phyloP scores from a whole-genome alignment of 2,113 vertebrate species.

The Pandion haliaetus region DNA sequence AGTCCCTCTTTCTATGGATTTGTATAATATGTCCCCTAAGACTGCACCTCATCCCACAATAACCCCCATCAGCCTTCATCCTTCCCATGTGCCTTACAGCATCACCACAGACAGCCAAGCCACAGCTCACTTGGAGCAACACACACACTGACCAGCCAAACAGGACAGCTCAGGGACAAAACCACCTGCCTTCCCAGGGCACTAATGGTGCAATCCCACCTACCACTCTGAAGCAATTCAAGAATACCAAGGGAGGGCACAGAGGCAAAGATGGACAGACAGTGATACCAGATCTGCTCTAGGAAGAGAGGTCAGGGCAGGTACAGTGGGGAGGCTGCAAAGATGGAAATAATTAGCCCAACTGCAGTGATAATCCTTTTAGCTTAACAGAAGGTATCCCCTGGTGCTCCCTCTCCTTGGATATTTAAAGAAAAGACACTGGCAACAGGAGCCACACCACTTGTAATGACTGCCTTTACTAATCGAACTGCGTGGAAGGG shows the following conservation, averaged over 20 bases:
- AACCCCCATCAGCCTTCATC: neutral
- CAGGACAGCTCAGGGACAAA: neutral
- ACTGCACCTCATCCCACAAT: neutral
- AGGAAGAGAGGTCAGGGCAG: neutral
- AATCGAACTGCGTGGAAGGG: neutral
- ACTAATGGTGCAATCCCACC: neutral
- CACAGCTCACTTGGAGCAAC: neutral
- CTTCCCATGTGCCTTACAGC: fast-evolving
- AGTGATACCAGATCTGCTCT: neutral
- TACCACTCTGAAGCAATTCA: neutral
- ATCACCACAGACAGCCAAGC: neutral
- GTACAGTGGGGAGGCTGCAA: neutral
- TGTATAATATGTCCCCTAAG: neutral
- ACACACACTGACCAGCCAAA: no score
- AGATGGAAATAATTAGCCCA: slow-evolving; percentile 26
- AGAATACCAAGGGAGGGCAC: neutral
- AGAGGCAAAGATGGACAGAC: neutral
- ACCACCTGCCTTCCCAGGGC: neutral
- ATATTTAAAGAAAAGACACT: neutral
- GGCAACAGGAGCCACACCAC: neutral
- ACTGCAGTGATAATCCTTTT: neutral
- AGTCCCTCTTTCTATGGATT: neutral
- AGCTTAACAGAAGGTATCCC: neutral
- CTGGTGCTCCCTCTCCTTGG: neutral
- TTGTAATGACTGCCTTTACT: neutral